Evolutionary conservation across 92 coral and sea anemone species (phyloP).

Genomic region (Zoanthus gigantus): DNA sequence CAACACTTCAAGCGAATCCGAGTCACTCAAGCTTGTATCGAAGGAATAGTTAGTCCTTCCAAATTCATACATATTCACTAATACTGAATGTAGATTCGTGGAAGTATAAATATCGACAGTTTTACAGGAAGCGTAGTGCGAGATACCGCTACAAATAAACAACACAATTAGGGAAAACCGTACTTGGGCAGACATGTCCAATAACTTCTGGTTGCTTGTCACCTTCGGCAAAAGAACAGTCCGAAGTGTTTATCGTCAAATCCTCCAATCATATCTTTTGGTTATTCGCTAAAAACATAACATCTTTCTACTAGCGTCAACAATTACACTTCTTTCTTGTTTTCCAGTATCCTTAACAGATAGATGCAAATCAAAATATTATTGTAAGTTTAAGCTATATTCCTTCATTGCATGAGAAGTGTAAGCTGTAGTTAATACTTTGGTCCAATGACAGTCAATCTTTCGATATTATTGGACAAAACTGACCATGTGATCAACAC

Average conservation of each 20-base stretch:
- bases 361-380: slow-evolving; percentile 25
- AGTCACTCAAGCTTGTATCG: slow-evolving; percentile 38
- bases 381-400: slow-evolving; percentile 16
- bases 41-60: slow-evolving; percentile 68
- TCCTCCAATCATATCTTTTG: not conserved
- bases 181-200: slow-evolving; percentile 47
- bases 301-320: not conserved
- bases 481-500: slow-evolving; percentile 62
- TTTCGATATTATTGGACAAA: slow-evolving; percentile 62
- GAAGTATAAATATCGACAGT: slow-evolving; percentile 79
- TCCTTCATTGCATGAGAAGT: slow-evolving; percentile 25
- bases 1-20: slow-evolving; percentile 54
- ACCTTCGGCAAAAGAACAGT: slow-evolving; percentile 55
- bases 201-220: slow-evolving; percentile 42
- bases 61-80: slow-evolving; percentile 70
- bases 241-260: not conserved
- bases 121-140: slow-evolving; percentile 62
- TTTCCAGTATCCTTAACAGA: slow-evolving; percentile 17
- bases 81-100: slow-evolving; percentile 60
- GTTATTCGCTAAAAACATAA: not conserved
- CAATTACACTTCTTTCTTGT: not conserved
- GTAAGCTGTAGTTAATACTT: slow-evolving; percentile 11
- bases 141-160: slow-evolving; percentile 41
- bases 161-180: slow-evolving; percentile 39
- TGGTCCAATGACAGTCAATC: slow-evolving; percentile 77